These are phyloP conservation scores for Epirrhoe alternata DNA, from an alignment of 2,888 invertebrate species.

Conservation along the genomic window DNA sequence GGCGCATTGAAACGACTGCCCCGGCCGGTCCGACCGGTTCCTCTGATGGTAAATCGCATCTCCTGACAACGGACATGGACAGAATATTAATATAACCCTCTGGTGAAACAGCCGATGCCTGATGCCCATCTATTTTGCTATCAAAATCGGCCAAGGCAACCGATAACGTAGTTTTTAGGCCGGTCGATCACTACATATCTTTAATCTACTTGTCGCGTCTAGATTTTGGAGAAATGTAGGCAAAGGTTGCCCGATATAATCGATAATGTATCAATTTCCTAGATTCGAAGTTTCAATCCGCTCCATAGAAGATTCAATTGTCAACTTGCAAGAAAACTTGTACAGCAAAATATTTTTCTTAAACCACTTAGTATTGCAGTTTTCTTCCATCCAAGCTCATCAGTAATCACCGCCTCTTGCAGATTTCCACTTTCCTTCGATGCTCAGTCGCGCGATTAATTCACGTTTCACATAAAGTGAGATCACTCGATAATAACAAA, in stretches of 20 bases:
- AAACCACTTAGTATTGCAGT: constrained; percentile 20
- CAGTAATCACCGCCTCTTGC: constrained; percentile 52
- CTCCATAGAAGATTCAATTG: not conserved
- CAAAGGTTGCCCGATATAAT: too few species aligned
- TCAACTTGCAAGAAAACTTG: constrained; percentile 1
- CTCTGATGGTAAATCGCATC: constrained; percentile 81
- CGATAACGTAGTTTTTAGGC: constrained; percentile 13
- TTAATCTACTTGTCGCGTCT: too few species aligned
- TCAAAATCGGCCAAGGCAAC: constrained; percentile 30
- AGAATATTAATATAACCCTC: constrained; percentile 47
- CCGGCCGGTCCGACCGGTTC: constrained; percentile 79
- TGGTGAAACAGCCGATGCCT: not conserved
- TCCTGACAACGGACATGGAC: constrained; percentile 71
- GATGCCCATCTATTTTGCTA: not conserved
- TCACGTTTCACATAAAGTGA: constrained; percentile 61
- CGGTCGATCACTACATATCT: too few species aligned
- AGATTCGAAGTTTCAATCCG: not conserved
- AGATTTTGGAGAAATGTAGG: too few species aligned
- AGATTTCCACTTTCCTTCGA: constrained; percentile 72
- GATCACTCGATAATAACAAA: constrained; percentile 28
- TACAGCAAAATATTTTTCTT: constrained; percentile 16
- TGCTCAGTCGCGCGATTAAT: constrained; percentile 68
- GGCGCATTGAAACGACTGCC: constrained; percentile 63
- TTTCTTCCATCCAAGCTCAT: constrained; percentile 32
- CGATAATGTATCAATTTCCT: too few species aligned